Base-by-base conservation (phyloP, 2,888 invertebrate genomes). In the Stenoptilia bipunctidactyla region DNA sequence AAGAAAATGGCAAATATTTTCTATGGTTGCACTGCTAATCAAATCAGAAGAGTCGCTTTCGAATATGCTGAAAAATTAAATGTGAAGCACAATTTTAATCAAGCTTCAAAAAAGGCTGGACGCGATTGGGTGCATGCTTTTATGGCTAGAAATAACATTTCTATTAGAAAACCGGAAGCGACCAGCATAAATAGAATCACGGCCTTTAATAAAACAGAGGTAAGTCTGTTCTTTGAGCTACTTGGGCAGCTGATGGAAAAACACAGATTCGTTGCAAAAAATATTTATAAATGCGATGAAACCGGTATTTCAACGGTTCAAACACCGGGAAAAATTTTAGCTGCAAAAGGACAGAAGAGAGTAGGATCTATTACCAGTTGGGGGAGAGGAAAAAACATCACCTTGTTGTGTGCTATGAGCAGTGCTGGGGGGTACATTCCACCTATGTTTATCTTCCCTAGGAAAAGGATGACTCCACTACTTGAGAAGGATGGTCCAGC, bases 391-490 rank as follows among this genome's bases (percentile, higher is more conserved):
- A 56, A 55, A 39, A 56, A 62, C 34, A 62, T 74, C 1, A 77
- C 75, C 1, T 41, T 72, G n/a, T 36, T 72, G 37, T 74, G 66
- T 55, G 55, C 66, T 12, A 63, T 73, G 57, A 75, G 56, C 51
- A 61, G 64, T 46, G 52, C 65, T 35, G 65, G 74, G 8, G 38
- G 42, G 10, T 75, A 49, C 46, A 53, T 79, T 15, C 73, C 75
- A 4, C 76, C 74, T 1, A 70, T 80, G 70, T 74, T 77, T 49
- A 74, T 80, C 37, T 80, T 64, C 42, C 71, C 71, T 0, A 41
- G 71, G 15, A 62, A 74, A 46, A 62, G 66, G 41, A 53, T 70
- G 63, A 62, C 60, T 35, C 61, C 63, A 9, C 43, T 46, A 1
- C 53, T 77, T 8, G 58, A 68, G 45, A 62, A 61, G 39, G 66